These are phyloP conservation scores for Drosophila setosimentum DNA, from an alignment of 2,888 invertebrate species.

Conservation along the genomic window DNA sequence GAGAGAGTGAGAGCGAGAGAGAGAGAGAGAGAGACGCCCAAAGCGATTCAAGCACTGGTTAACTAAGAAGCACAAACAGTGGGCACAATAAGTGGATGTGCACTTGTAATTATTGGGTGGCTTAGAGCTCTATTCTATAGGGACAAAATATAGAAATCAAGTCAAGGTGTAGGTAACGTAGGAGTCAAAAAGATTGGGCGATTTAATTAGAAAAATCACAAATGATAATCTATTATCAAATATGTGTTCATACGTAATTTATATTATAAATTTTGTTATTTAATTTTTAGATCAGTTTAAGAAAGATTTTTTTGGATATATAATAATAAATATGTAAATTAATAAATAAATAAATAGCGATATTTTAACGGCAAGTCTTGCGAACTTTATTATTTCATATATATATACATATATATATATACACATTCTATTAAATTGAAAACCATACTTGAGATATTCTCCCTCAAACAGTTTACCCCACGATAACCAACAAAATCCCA, in stretches of 20 bases:
- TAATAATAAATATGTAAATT: neutral
- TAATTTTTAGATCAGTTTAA: neutral
- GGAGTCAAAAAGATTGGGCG: neutral
- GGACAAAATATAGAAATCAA: neutral
- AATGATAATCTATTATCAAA: neutral
- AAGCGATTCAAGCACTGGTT: neutral
- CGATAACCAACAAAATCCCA: neutral
- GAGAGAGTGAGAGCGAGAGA: neutral
- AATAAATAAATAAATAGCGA: neutral
- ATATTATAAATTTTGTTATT: neutral
- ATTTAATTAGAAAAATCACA: neutral
- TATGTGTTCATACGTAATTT: no score
- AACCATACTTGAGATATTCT: neutral
- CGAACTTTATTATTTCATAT: neutral
- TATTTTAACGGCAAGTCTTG: no score
- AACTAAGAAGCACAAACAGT: conserved; percentile 51
- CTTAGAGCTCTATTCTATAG: neutral
- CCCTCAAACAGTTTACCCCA: neutral
- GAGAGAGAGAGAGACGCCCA: neutral
- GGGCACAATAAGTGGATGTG: conserved; percentile 49
- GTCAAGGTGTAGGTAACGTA: neutral
- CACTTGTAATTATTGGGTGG: neutral
- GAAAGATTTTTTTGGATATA: neutral
- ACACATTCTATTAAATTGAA: neutral
- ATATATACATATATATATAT: neutral